phyloP scores from a whole-genome alignment of 2,888 invertebrate species.

The Gryllus longicercus region DNA sequence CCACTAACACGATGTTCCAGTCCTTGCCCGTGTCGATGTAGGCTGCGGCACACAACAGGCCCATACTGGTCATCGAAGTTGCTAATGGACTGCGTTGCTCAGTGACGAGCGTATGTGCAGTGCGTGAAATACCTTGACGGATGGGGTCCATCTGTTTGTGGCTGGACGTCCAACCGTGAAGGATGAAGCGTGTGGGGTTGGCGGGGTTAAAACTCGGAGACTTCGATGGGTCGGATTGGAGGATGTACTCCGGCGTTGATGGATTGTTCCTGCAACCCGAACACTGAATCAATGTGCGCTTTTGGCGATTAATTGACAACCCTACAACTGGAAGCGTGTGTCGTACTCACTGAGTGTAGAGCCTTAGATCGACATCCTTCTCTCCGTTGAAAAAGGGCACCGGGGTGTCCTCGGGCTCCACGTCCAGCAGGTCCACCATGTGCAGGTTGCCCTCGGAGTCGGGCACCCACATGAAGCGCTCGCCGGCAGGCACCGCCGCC shows the following conservation, averaged over 20 bases:
- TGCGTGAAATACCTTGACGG: not conserved
- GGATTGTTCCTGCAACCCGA: not conserved
- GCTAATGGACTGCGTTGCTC: too few species aligned
- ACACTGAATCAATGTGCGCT: too few species aligned
- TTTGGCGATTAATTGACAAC: too few species aligned
- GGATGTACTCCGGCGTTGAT: not conserved
- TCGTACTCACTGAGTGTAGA: not conserved
- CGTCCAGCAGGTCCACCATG: not conserved
- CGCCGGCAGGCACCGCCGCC: not conserved
- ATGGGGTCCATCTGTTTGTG: not conserved
- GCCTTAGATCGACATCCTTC: not conserved
- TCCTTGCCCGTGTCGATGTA: not conserved
- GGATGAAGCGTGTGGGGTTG: not conserved
- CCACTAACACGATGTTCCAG: not conserved
- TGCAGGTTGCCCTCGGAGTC: not conserved
- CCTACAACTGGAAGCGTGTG: too few species aligned
- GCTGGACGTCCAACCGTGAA: not conserved
- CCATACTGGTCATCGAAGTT: too few species aligned
- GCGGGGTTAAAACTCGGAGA: not conserved
- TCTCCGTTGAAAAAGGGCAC: not conserved
- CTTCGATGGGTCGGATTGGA: not conserved
- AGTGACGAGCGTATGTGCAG: too few species aligned
- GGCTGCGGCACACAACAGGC: not conserved
- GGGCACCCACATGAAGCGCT: not conserved
- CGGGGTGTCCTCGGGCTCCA: not conserved